phyloP scores from a whole-genome alignment of 2,888 invertebrate species.

The Micoletzkya japonica region DNA sequence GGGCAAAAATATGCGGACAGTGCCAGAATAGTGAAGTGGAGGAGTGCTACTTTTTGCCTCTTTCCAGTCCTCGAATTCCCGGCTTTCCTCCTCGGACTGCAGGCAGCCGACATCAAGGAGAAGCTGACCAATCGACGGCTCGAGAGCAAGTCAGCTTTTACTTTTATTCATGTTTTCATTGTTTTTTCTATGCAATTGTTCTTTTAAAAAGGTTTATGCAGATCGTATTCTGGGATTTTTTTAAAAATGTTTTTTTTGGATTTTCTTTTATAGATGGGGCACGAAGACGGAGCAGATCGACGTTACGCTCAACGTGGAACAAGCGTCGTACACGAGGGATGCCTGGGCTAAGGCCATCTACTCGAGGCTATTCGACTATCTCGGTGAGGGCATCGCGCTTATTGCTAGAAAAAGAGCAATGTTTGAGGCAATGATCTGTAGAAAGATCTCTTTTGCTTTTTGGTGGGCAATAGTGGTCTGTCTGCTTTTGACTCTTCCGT shows the following conservation, averaged over 20 bases:
- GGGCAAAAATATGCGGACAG: too few relatives aligned
- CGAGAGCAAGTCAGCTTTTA: slow-evolving; percentile 65
- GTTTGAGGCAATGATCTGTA: too few relatives aligned
- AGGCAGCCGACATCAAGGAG: slow-evolving; percentile 68
- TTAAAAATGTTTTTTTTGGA: slow-evolving; percentile 14
- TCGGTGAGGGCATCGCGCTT: slow-evolving; percentile 68
- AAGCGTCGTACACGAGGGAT: slow-evolving; percentile 73
- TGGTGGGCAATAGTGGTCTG: too few relatives aligned
- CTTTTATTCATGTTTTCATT: not conserved
- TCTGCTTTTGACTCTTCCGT: too few relatives aligned
- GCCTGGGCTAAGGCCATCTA: slow-evolving; percentile 75
- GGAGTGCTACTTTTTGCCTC: not conserved
- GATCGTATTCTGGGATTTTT: not conserved
- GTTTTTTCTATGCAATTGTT: not conserved
- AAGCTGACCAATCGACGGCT: slow-evolving; percentile 73
- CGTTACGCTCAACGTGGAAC: slow-evolving; percentile 73
- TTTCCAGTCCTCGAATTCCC: slow-evolving; percentile 72
- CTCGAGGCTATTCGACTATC: slow-evolving; percentile 72
- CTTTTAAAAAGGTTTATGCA: not conserved
- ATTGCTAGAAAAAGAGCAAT: too few relatives aligned
- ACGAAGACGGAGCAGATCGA: slow-evolving; percentile 73
- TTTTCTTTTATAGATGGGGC: slow-evolving; percentile 71
- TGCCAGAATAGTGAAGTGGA: too few relatives aligned
- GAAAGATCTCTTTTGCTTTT: too few relatives aligned
- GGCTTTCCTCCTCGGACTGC: slow-evolving; percentile 72